Conservation (phyloP, 2,113 vertebrate species). For the Falco punctatus region DNA sequence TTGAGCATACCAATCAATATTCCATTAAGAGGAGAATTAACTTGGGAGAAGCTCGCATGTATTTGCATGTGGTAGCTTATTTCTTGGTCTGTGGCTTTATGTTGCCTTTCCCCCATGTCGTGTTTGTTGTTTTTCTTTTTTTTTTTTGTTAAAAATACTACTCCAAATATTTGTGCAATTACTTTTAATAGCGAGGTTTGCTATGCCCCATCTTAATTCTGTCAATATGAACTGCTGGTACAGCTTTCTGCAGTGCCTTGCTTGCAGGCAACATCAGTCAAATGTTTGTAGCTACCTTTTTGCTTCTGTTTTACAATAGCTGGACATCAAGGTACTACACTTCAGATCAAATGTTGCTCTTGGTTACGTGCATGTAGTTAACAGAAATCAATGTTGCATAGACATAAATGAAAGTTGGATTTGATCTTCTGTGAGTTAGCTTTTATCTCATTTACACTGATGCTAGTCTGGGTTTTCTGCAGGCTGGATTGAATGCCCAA, state of each 20-base stretch:
- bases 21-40: conserved; percentile 63
- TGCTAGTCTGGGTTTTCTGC: background rate
- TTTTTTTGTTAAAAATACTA: background rate
- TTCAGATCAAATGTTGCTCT: conserved; percentile 51
- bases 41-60: conserved; percentile 52
- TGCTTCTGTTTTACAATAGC: conserved; percentile 11
- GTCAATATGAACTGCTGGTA: background rate
- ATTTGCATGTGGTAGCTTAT: conserved; percentile 59
- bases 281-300: conserved; percentile 27
- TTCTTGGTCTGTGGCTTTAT: conserved; percentile 25
- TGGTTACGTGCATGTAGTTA: conserved; percentile 41
- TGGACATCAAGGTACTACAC: conserved; percentile 25
- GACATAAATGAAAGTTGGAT: conserved; percentile 20
- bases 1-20: conserved; percentile 47
- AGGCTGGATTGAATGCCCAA: background rate
- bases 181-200: background rate
- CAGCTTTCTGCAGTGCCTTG: background rate
- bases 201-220: background rate
- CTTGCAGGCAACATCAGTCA: conserved; percentile 23
- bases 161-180: conserved; percentile 36
- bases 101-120: background rate
- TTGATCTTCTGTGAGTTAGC: conserved; percentile 4
- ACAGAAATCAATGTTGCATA: conserved; percentile 26
- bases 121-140: background rate
- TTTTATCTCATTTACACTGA: background rate